phyloP scores from a whole-genome alignment of 2,797 vertebrate genomes.

The Rhynchotus rufescens region DNA sequence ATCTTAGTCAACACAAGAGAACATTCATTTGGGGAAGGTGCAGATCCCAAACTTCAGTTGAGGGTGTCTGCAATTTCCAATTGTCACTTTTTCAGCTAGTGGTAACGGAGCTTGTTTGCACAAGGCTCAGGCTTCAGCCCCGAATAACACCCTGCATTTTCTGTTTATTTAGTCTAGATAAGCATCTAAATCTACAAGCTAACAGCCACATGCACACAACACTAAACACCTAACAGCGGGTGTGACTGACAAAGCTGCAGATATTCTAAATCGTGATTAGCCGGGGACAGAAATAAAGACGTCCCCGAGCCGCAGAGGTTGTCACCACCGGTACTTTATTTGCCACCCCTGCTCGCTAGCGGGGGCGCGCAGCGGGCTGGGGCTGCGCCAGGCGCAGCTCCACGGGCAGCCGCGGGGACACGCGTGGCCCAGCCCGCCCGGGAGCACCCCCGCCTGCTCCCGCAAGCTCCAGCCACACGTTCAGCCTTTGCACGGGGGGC shows the following conservation, averaged over 20 bases:
- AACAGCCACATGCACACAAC: accelerated
- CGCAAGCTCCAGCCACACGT: conserved; percentile 77
- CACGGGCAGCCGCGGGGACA: background rate
- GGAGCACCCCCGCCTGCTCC: conserved; percentile 71
- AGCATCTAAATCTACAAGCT: background rate
- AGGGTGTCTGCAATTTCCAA: background rate
- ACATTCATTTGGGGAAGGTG: background rate
- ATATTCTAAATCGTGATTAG: background rate
- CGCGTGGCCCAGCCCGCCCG: conserved; percentile 43
- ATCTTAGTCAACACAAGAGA: background rate
- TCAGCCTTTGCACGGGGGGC: conserved; percentile 25
- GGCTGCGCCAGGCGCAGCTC: background rate
- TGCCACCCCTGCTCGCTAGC: background rate
- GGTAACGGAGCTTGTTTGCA: background rate
- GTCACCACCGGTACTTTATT: background rate
- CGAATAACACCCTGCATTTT: background rate
- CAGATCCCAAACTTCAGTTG: background rate
- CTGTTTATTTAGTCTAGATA: background rate
- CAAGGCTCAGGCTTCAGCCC: background rate
- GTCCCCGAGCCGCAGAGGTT: background rate
- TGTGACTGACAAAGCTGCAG: background rate
- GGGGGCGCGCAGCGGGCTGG: background rate
- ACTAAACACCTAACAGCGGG: background rate
- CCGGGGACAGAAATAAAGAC: background rate
- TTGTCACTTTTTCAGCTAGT: background rate